These are phyloP conservation scores for Brachionus rotundiformis DNA, from an alignment of 1,140 invertebrate genomes.

Conservation along the genomic window DNA sequence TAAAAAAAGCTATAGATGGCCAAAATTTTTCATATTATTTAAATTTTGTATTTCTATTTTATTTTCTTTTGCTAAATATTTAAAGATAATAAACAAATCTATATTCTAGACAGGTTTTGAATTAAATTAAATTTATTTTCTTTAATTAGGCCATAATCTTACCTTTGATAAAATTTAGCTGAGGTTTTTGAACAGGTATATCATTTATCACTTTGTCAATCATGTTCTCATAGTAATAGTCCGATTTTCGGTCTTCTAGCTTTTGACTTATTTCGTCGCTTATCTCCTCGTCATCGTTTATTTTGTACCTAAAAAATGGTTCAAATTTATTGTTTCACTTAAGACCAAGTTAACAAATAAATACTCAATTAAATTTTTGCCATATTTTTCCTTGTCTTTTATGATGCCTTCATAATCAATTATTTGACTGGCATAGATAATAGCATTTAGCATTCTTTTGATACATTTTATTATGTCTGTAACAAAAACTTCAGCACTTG, in stretches of 20 bases:
- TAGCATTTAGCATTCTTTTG: neutral
- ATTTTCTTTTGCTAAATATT: no score
- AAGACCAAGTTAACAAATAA: neutral
- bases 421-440: slow-evolving; percentile 1
- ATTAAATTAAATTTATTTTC: no score
- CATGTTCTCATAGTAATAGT: slow-evolving; percentile 43
- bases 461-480: slow-evolving; percentile 7
- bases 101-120: no score
- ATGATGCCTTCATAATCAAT: slow-evolving; percentile 18
- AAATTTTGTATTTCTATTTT: no score
- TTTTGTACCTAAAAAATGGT: neutral
- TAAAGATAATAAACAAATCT: no score
- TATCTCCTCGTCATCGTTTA: slow-evolving; percentile 18
- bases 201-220: slow-evolving; percentile 10
- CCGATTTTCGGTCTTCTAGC: slow-evolving; percentile 1
- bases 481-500: neutral
- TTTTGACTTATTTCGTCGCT: slow-evolving; percentile 12
- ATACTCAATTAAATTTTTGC: neutral
- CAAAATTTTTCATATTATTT: no score
- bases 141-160: no score
- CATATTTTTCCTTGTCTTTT: slow-evolving; percentile 40
- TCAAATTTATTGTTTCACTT: neutral
- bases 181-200: slow-evolving; percentile 32
- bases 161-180: slow-evolving; percentile 14
- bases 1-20: no score